Base-by-base conservation (phyloP, 2,888 invertebrate genomes). In the Mamestra brassicae region DNA sequence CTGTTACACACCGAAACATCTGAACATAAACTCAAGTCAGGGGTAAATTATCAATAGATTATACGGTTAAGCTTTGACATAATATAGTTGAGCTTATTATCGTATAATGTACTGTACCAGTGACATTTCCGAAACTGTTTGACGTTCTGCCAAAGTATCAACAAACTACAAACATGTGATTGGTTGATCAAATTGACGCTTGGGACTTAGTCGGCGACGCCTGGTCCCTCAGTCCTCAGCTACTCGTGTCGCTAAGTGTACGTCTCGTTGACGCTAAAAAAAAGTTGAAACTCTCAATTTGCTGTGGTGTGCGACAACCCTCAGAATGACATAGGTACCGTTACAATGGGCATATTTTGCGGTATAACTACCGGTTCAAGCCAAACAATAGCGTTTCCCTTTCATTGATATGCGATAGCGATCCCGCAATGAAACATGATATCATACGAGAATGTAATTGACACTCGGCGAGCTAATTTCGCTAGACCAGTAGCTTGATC, bases 351-450 rank as follows among this genome's bases (percentile, higher is more conserved):
- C 63, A 81, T 79, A 84, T 85, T 83, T 80, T 86, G 87, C 86
- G 89, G 89, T 89, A 85, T 84, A 88, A 80, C 82, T 83, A 87
- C 88, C 87, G 89, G 47, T 87, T 88, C 66, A 81, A 73, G 36
- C 69, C 80, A 80, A 87, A 90, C 90, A 89, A 88, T 90, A 83
- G 85, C 79, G 83, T 87, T 89, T 90, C 85, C 80, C 88, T 90
- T 90, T 90, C 89, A 87, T 87, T 88, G 88, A 89, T 87, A 88
- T 84, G 45, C 77, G 84, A 89, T 85, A 82, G 82, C 78, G 58
- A 86, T 78, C 81, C 85, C 84, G 77, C 80, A 83, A 66, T 72
- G 86, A 74, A 80, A 85, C 80, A 78, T 65, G 84, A 89, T 84
- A 81, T 75, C 80, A 80, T 57, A 80, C 26, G 26, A 26, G 26